Conservation (phyloP, 2,888 invertebrate genomes). For the Tryphoninae sp. region DNA sequence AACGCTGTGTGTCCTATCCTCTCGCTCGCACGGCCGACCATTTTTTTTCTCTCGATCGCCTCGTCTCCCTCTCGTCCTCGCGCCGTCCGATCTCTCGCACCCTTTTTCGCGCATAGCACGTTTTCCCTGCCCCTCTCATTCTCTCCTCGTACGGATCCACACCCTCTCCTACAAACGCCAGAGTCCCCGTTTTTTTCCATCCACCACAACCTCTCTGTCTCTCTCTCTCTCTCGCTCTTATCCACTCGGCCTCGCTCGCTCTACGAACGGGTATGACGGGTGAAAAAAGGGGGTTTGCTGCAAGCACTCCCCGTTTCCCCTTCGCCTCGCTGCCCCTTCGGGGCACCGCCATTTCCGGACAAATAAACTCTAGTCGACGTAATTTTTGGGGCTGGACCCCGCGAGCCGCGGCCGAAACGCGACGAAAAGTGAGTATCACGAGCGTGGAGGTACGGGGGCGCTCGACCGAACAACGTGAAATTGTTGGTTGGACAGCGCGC, state of each 20-base stretch:
- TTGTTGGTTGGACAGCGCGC: slow-evolving; percentile 64
- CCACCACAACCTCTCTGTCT: slow-evolving; percentile 68
- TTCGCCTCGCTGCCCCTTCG: slow-evolving; percentile 73
- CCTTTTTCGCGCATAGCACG: slow-evolving; percentile 66
- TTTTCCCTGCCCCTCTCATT: slow-evolving; percentile 45
- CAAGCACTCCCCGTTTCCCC: slow-evolving; percentile 74
- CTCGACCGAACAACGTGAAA: slow-evolving; percentile 72
- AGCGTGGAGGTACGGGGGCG: slow-evolving; percentile 52
- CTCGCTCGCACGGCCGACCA: slow-evolving; percentile 50
- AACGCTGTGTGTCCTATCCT: slow-evolving; percentile 61
- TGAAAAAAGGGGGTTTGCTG: slow-evolving; percentile 70
- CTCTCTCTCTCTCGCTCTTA: slow-evolving; percentile 9
- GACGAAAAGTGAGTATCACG: slow-evolving; percentile 78
- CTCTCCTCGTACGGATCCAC: slow-evolving; percentile 66
- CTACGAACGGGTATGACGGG: slow-evolving; percentile 14
- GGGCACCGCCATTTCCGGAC: slow-evolving; percentile 81
- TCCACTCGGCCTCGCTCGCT: neutral
- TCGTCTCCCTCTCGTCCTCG: slow-evolving; percentile 67
- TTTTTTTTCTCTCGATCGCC: slow-evolving; percentile 63
- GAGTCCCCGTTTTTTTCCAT: slow-evolving; percentile 77
- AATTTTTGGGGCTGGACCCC: slow-evolving; percentile 85
- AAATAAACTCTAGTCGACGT: slow-evolving; percentile 85
- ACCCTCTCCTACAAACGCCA: slow-evolving; percentile 63
- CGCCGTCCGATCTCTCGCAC: slow-evolving; percentile 63
- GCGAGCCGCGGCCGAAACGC: slow-evolving; percentile 82